These are phyloP conservation scores for Syrrhaptes paradoxus DNA, from an alignment of 2,113 vertebrate species.

Conservation along the genomic window DNA sequence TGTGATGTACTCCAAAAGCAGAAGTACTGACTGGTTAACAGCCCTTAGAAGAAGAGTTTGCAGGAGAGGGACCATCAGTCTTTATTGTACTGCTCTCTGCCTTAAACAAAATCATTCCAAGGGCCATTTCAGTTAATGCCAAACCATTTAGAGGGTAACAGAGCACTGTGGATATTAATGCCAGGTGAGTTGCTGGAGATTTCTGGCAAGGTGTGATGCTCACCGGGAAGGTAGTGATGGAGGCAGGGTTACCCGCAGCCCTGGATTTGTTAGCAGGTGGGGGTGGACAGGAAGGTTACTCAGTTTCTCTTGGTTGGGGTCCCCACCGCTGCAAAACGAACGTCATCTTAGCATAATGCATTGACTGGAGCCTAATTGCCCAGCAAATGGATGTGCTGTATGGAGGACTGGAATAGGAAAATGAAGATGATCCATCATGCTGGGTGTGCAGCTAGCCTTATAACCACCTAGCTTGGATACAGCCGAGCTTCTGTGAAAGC, in stretches of 20 bases:
- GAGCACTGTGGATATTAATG: accelerated
- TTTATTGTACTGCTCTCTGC: not conserved
- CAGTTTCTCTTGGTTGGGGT: not conserved
- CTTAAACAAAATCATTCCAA: not conserved
- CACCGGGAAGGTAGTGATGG: not conserved
- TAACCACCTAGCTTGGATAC: constrained; percentile 8
- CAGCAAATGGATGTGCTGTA: constrained; percentile 53
- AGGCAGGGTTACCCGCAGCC: not conserved
- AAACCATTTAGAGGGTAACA: not conserved
- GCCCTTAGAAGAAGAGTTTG: not conserved
- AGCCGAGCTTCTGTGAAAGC: not conserved
- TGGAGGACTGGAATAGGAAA: constrained; percentile 10
- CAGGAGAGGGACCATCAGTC: not conserved
- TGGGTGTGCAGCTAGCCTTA: not conserved
- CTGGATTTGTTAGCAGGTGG: not conserved
- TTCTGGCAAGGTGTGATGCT: not conserved
- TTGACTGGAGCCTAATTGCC: constrained; percentile 47
- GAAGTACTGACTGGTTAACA: not conserved
- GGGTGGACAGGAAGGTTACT: not conserved
- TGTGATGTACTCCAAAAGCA: accelerated
- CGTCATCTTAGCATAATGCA: not conserved
- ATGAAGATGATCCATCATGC: constrained; percentile 47
- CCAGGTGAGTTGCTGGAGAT: not conserved
- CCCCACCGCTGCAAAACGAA: not conserved
- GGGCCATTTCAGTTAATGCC: not conserved